A percentile compares a stretch with the other conserved stretches of the same genome.
phyloP scores from a whole-genome alignment of 2,888 invertebrate genomes.

The Dendrolimus pini region DNA sequence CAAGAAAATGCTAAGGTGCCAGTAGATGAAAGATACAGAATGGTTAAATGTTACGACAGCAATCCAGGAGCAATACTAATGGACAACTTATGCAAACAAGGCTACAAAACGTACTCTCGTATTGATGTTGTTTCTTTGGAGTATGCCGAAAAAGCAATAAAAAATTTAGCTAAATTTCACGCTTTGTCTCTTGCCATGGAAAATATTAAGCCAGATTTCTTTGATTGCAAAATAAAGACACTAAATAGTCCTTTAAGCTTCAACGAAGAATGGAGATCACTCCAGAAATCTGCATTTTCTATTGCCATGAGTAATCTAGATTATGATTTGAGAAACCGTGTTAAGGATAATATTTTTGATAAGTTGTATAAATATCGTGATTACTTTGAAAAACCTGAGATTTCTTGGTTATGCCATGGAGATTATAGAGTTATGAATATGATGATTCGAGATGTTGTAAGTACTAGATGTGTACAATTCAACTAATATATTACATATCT shows the following conservation, averaged over 20 bases:
- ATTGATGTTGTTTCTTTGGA: slow-evolving; percentile 31
- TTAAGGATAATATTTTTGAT: slow-evolving; percentile 16
- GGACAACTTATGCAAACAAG: slow-evolving; percentile 37
- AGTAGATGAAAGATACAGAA: slow-evolving; percentile 27
- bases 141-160: slow-evolving; percentile 34
- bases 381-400: slow-evolving; percentile 19
- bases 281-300: slow-evolving; percentile 18
- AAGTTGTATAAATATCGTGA: slow-evolving; percentile 20
- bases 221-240: slow-evolving; percentile 23
- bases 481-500: too few relatives aligned
- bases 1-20: slow-evolving; percentile 37
- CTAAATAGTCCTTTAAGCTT: slow-evolving; percentile 18
- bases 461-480: slow-evolving; percentile 11
- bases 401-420: slow-evolving; percentile 42
- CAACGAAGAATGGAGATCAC: slow-evolving; percentile 24
- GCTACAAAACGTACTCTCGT: slow-evolving; percentile 31
- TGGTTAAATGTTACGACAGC: slow-evolving; percentile 31
- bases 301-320: slow-evolving; percentile 19
- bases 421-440: slow-evolving; percentile 52
- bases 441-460: slow-evolving; percentile 37
- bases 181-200: slow-evolving; percentile 36
- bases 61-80: slow-evolving; percentile 31
- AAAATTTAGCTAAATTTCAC: slow-evolving; percentile 47
- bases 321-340: slow-evolving; percentile 18
- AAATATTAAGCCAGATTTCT: slow-evolving; percentile 29